Evolutionary conservation across 2,797 vertebrate genomes (phyloP).

Genomic region (Pipistrellus pipistrellus): DNA sequence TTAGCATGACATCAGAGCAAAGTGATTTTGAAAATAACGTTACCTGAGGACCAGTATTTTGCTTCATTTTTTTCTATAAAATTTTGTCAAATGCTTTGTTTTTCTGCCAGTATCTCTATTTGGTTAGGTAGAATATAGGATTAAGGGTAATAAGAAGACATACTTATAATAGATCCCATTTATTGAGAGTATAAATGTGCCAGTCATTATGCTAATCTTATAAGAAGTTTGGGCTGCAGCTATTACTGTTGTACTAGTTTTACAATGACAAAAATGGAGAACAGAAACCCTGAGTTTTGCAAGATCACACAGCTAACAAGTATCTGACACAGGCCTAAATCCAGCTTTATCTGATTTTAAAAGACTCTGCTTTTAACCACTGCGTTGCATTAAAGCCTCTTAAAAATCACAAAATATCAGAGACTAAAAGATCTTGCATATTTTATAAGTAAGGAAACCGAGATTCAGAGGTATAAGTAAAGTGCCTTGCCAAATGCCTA

Average conservation of each 20-base stretch:
- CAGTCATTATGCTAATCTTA: background rate
- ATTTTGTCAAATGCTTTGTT: conserved; percentile 4
- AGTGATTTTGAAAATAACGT: background rate
- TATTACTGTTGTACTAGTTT: background rate
- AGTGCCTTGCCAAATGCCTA: background rate
- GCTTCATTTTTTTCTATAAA: background rate
- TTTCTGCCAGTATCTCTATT: conserved; percentile 10
- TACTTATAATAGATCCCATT: background rate
- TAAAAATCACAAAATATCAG: conserved; percentile 44
- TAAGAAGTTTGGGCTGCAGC: background rate
- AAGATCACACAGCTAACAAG: conserved; percentile 1
- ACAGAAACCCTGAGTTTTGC: conserved; percentile 34
- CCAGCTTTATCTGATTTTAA: conserved; percentile 23
- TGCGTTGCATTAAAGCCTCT: background rate
- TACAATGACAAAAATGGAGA: conserved; percentile 42
- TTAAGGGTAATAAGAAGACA: background rate
- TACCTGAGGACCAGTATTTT: background rate
- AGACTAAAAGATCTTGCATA: conserved; percentile 7
- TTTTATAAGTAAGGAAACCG: background rate
- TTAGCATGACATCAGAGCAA: background rate
- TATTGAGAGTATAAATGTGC: background rate
- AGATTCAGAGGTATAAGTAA: background rate
- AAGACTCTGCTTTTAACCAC: conserved; percentile 41
- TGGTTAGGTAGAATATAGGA: background rate
- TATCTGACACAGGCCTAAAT: background rate